These are phyloP conservation scores for Coregonus sp. DNA, from an alignment of 2,797 vertebrate genomes.

Conservation along the genomic window DNA sequence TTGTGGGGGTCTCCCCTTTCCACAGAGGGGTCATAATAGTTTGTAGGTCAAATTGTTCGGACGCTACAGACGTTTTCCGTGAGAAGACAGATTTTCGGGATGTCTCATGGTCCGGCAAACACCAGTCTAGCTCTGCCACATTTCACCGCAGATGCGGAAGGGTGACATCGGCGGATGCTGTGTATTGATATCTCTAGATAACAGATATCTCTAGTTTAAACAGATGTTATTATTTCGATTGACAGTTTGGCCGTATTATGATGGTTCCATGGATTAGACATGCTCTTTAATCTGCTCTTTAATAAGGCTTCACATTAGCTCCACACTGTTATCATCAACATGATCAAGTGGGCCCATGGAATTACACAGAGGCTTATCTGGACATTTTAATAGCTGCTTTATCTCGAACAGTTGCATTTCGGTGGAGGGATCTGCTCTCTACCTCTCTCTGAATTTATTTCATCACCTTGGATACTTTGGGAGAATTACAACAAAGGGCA, in stretches of 20 bases:
- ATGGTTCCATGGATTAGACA: conserved; percentile 18
- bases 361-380: conserved; percentile 11
- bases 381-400: conserved; percentile 7
- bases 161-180: no score
- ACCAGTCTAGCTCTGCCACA: no score
- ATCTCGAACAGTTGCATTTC: background rate
- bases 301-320: conserved; percentile 13
- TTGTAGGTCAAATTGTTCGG: no score
- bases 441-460: no score
- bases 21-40: no score
- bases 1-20: no score
- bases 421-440: no score
- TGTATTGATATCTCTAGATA: no score
- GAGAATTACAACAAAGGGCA: background rate
- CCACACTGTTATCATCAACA: background rate
- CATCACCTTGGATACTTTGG: conserved; percentile 1
- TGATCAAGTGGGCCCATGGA: conserved; percentile 10
- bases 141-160: no score
- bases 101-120: no score
- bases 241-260: background rate
- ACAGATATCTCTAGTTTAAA: background rate
- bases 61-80: no score
- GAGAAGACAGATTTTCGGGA: no score
- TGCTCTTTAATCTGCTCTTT: conserved; percentile 7
- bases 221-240: background rate